Percentiles rank a stretch among this genome's conserved stretches.
Evolutionary conservation across 2,888 invertebrate species (phyloP).

Genomic region (Orgyia antiqua): DNA sequence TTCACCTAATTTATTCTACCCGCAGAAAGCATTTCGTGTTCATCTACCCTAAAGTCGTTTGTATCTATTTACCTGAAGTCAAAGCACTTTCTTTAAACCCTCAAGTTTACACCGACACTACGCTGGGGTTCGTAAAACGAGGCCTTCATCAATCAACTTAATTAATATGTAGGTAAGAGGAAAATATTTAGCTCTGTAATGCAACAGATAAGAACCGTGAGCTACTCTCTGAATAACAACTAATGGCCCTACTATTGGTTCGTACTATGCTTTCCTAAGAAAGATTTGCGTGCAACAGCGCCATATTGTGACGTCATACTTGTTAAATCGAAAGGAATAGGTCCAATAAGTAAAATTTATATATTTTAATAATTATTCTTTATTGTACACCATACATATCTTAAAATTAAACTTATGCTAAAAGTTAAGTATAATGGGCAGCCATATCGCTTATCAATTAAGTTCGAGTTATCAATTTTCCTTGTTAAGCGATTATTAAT

Average conservation of each 20-base stretch:
- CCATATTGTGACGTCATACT: no score
- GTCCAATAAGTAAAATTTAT: no score
- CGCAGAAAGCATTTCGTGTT: constrained; percentile 6
- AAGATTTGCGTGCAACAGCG: no score
- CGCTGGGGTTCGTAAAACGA: constrained; percentile 16
- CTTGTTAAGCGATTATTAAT: no score
- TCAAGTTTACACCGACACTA: constrained; percentile 10
- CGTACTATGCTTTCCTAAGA: no score
- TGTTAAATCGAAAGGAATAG: no score
- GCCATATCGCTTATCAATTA: no score
- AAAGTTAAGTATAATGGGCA: no score
- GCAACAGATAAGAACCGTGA: constrained; percentile 37
- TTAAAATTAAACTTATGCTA: no score
- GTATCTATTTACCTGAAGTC: constrained; percentile 12
- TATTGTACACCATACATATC: no score
- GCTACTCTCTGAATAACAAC: constrained; percentile 34
- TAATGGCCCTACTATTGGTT: constrained; percentile 5
- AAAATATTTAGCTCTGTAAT: constrained; percentile 41
- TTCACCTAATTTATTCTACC: constrained; percentile 2
- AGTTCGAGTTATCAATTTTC: no score
- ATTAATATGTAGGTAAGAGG: constrained; percentile 38
- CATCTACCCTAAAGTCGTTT: constrained; percentile 8
- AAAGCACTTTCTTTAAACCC: constrained; percentile 12
- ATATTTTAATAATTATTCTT: no score
- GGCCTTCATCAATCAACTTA: constrained; percentile 32